Evolutionary conservation across 2,888 invertebrate genomes (phyloP), one percentile per base, ranked within the genome.

Genomic region (Lutraria lutraria): DNA sequence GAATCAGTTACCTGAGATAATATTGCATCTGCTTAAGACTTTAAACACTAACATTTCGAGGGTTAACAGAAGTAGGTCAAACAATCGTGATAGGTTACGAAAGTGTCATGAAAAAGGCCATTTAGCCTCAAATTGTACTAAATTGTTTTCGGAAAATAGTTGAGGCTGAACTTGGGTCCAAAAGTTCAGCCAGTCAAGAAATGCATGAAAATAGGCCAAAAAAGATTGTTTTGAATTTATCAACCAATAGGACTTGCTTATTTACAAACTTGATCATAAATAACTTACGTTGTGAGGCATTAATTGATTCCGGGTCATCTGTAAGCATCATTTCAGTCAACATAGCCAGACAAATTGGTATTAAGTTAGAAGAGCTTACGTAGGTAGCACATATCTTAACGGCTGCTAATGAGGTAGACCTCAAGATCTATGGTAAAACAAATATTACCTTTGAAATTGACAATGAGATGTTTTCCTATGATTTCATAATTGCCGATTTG

Each of bases 401-500:
- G 31, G 83, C 88, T 29, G 88, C 84, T 12, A 88, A 88, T 88
- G 88, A 84, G 43, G n/a, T n/a, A 29, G 60, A 76, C 6, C 16
- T 87, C 25, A 72, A 52, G 6, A 79, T 87, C 0, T 83, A 43
- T n/a, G 88, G 88, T 0, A 84, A 81, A 81, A 53, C 34, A 19
- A 12, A 19, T 6, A 10, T 88, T 12, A n/a, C 21, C 21, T 88
- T 88, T 85, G 85, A 88, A 56, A 52, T 85, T 21, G 84, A 85
- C 34, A 81, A 88, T 68, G 52, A 76, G 21, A 8, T 85, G 0
- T 88, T 88, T 79, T 13, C 34, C 19, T 87, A 86, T 76, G 86
- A 87, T 12, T 87, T 92, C 52, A 19, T 92, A 29, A 85, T 90
- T 16, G 90, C 89, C 16, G 85, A 89, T 16, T 34, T 90, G 16